Percentiles rank a stretch among this genome's conserved stretches.
phyloP scores from a whole-genome alignment of 2,113 vertebrate genomes.

The Diphyllodes magnificus region DNA sequence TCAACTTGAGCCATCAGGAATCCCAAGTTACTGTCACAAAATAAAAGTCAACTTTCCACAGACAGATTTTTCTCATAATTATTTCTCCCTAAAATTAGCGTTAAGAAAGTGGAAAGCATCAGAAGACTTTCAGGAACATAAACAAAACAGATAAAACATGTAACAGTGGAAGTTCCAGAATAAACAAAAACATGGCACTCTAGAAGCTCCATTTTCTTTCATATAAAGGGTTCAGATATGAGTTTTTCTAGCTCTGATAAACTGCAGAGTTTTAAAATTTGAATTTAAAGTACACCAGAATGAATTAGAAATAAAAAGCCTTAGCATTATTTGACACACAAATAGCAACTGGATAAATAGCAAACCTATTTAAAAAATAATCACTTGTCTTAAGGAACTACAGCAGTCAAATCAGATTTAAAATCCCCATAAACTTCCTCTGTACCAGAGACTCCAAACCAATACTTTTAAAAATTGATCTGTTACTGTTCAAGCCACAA shows the following conservation, averaged over 20 bases:
- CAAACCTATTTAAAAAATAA: not conserved
- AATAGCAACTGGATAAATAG: not conserved
- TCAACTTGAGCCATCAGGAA: not conserved
- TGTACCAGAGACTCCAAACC: not conserved
- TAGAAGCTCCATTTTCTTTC: not conserved
- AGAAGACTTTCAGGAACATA: not conserved
- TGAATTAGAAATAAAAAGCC: not conserved
- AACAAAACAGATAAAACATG: not conserved
- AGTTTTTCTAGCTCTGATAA: not conserved
- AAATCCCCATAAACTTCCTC: not conserved
- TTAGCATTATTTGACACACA: not conserved
- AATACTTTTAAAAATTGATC: not conserved
- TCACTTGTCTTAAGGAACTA: not conserved
- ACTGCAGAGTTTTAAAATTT: not conserved
- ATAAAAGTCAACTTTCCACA: not conserved
- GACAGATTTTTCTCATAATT: not conserved
- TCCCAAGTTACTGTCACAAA: not conserved
- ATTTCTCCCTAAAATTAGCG: not conserved
- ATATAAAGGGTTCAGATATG: rapidly evolving
- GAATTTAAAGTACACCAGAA: not conserved
- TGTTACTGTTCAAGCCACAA: not conserved
- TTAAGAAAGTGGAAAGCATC: not conserved
- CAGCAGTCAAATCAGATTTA: not conserved
- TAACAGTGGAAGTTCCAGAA: not conserved
- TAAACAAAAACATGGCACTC: not conserved